These are phyloP conservation scores for Rachycentron canadum DNA, from an alignment of 2,797 vertebrate species.

Conservation along the genomic window DNA sequence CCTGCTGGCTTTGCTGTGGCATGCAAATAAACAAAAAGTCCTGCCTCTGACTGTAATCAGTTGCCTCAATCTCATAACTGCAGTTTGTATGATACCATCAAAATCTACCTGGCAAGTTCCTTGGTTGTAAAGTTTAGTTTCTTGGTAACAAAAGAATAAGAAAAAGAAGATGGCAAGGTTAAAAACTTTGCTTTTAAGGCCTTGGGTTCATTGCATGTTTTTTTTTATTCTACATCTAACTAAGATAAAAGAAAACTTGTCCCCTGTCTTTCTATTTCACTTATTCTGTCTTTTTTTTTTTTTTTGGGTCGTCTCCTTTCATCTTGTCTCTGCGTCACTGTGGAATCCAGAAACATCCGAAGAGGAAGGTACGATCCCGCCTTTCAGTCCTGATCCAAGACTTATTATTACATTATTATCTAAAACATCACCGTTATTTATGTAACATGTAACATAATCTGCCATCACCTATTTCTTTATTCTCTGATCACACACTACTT, in stretches of 20 bases:
- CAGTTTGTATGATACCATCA: slow-evolving; percentile 9
- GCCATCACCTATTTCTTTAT: slow-evolving; percentile 12
- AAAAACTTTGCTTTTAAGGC: slow-evolving; percentile 30
- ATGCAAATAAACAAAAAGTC: slow-evolving; percentile 17
- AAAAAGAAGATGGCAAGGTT: background rate
- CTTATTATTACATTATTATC: background rate
- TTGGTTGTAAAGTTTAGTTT: slow-evolving; percentile 4
- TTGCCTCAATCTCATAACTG: slow-evolving; percentile 3
- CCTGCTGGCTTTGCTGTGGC: slow-evolving; percentile 32
- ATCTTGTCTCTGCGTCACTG: slow-evolving; percentile 23
- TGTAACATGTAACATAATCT: slow-evolving; percentile 18
- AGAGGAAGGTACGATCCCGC: slow-evolving; percentile 95
- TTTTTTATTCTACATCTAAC: background rate
- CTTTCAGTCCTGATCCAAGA: slow-evolving; percentile 84
- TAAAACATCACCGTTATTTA: slow-evolving; percentile 1
- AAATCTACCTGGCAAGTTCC: background rate
- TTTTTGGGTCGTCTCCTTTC: background rate
- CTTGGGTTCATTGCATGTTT: slow-evolving; percentile 46
- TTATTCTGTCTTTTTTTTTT: slow-evolving; percentile 13
- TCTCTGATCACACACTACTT: background rate
- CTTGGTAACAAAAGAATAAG: background rate
- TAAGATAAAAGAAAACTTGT: slow-evolving; percentile 1
- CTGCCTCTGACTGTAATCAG: slow-evolving; percentile 1
- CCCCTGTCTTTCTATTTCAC: slow-evolving; percentile 21
- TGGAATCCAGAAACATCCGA: slow-evolving; percentile 92